Conservation (phyloP, 2,888 invertebrate species). For the Aradus depressus region DNA sequence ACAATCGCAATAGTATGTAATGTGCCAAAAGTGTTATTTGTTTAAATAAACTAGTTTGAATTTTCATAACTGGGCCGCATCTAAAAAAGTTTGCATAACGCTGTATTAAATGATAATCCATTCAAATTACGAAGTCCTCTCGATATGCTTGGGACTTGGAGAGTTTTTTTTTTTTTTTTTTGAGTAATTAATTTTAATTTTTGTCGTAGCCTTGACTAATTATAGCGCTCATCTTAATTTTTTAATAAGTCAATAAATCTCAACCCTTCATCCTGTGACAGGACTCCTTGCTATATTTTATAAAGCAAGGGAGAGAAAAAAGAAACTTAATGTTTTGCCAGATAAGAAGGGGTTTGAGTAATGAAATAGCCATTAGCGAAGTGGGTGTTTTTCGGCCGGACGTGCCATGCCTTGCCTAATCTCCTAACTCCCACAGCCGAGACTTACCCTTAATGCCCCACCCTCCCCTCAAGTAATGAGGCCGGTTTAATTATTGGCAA, state of each 20-base stretch:
- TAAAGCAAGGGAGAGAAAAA: slow-evolving; percentile 5
- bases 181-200: no score
- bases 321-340: slow-evolving; percentile 8
- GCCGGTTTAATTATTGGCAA: slow-evolving; percentile 16
- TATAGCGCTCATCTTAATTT: slow-evolving; percentile 12
- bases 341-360: slow-evolving; percentile 10
- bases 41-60: no score
- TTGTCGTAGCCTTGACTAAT: slow-evolving; percentile 6
- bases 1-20: no score
- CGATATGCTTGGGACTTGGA: no score
- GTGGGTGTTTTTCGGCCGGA: slow-evolving; percentile 6
- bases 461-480: slow-evolving; percentile 3
- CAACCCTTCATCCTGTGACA: background rate
- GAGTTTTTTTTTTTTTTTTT: no score
- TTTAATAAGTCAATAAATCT: slow-evolving; percentile 18
- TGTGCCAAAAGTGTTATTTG: no score
- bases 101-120: no score
- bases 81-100: no score
- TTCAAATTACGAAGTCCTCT: no score
- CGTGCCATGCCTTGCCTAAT: background rate
- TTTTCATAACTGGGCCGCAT: no score
- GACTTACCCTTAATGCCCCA: background rate
- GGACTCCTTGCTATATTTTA: slow-evolving; percentile 10
- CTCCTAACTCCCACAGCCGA: background rate
- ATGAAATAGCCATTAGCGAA: slow-evolving; percentile 15